phyloP scores from a whole-genome alignment of 2,888 invertebrate species.

The Ceraclea dissimilis region DNA sequence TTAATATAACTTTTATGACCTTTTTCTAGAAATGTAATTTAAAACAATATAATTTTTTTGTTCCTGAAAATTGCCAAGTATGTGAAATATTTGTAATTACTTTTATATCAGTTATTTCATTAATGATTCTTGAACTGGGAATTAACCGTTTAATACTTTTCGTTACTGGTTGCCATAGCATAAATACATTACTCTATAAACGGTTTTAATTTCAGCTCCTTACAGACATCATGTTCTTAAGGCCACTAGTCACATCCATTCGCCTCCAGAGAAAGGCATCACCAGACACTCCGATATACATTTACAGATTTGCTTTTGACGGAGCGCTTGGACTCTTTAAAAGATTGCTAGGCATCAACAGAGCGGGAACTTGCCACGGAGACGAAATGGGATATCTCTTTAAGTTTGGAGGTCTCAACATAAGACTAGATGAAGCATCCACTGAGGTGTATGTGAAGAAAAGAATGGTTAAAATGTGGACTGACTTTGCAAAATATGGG shows the following conservation, averaged over 20 bases:
- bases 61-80: too few relatives aligned
- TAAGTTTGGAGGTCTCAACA: slow-evolving; percentile 55
- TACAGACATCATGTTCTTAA: slow-evolving; percentile 56
- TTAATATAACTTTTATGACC: too few relatives aligned
- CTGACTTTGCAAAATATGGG: slow-evolving; percentile 59
- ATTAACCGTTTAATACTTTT: too few relatives aligned
- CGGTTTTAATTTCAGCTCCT: slow-evolving; percentile 51
- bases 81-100: too few relatives aligned
- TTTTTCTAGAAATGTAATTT: too few relatives aligned
- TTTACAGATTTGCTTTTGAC: slow-evolving; percentile 56
- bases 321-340: slow-evolving; percentile 57
- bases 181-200: too few relatives aligned
- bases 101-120: too few relatives aligned
- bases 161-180: too few relatives aligned
- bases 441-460: slow-evolving; percentile 51
- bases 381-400: slow-evolving; percentile 59
- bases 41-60: background rate
- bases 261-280: slow-evolving; percentile 38
- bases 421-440: slow-evolving; percentile 51
- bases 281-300: slow-evolving; percentile 47
- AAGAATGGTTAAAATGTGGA: slow-evolving; percentile 57
- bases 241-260: slow-evolving; percentile 49
- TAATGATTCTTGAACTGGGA: too few relatives aligned
- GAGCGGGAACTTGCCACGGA: slow-evolving; percentile 55
- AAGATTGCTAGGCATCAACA: slow-evolving; percentile 51